A percentile compares a stretch with the other conserved stretches of the same genome.
Evolutionary conservation across 2,797 vertebrate genomes (phyloP).

Genomic region (Psittacula derbiana): DNA sequence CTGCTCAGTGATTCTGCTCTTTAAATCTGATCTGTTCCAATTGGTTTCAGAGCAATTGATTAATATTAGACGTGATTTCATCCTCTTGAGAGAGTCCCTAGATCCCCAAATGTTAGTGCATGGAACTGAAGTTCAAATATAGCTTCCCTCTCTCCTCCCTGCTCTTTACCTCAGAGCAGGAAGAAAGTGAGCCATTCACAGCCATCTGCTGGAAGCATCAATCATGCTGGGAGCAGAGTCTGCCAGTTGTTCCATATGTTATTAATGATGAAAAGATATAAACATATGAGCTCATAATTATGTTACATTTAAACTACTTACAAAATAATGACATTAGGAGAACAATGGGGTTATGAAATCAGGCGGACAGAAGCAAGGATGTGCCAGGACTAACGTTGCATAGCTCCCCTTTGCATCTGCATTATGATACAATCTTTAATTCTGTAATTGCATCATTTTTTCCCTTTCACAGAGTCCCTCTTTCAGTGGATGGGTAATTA

Average conservation of each 20-base stretch:
- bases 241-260: not conserved
- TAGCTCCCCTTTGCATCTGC: conserved; percentile 15
- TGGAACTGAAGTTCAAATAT: not conserved
- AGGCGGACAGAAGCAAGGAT: not conserved
- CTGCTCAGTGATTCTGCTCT: not conserved
- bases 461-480: not conserved
- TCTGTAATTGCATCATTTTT: conserved; percentile 36
- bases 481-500: conserved; percentile 17
- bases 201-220: conserved; percentile 23
- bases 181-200: not conserved
- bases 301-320: conserved; percentile 15
- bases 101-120: not conserved
- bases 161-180: not conserved
- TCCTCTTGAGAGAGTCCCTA: not conserved
- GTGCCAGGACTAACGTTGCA: not conserved
- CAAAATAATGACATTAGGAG: conserved; percentile 42
- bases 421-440: conserved; percentile 55
- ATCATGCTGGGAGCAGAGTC: not conserved
- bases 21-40: not conserved
- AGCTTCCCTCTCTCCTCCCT: not conserved
- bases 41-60: not conserved
- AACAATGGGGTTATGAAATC: conserved; percentile 28
- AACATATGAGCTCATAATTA: conserved; percentile 34
- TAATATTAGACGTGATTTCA: not conserved
- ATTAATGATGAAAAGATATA: conserved; percentile 25